Conservation (phyloP, 2,888 invertebrate species). For the Caenorhabditis sp. region DNA sequence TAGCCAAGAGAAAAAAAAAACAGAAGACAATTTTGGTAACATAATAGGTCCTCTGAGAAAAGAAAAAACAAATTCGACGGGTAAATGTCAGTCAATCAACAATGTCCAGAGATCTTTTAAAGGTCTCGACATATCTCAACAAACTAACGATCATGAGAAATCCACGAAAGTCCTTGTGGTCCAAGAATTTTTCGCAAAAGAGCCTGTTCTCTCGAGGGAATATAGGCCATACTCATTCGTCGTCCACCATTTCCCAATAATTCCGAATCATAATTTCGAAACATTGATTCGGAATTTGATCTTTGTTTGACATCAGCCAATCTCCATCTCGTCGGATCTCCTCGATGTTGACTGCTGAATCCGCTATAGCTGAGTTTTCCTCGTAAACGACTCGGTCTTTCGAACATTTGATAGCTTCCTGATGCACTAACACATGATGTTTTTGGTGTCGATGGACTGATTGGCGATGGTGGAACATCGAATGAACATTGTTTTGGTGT, state of each 20-base stretch:
- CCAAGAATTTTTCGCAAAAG: constrained; percentile 61
- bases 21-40: background rate
- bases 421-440: constrained; percentile 36
- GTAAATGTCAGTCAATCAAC: too few relatives aligned
- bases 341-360: constrained; percentile 10
- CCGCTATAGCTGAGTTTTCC: constrained; percentile 30
- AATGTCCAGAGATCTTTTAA: too few relatives aligned
- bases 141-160: constrained; percentile 36
- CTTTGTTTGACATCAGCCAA: constrained; percentile 46
- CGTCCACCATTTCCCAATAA: constrained; percentile 37
- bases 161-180: constrained; percentile 60
- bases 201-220: constrained; percentile 59
- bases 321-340: constrained; percentile 41
- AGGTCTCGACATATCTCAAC: too few relatives aligned
- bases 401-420: constrained; percentile 48
- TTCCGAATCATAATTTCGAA: constrained; percentile 40
- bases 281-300: constrained; percentile 51
- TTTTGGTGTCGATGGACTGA: constrained; percentile 40
- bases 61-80: too few relatives aligned
- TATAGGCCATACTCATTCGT: constrained; percentile 50
- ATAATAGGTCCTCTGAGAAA: too few relatives aligned
- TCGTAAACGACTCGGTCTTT: constrained; percentile 26
- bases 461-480: constrained; percentile 46
- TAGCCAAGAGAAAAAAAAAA: too few relatives aligned
- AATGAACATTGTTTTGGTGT: constrained; percentile 50